Evolutionary conservation across 2,888 invertebrate species (phyloP).

Genomic region (Drosophila neutralis): DNA sequence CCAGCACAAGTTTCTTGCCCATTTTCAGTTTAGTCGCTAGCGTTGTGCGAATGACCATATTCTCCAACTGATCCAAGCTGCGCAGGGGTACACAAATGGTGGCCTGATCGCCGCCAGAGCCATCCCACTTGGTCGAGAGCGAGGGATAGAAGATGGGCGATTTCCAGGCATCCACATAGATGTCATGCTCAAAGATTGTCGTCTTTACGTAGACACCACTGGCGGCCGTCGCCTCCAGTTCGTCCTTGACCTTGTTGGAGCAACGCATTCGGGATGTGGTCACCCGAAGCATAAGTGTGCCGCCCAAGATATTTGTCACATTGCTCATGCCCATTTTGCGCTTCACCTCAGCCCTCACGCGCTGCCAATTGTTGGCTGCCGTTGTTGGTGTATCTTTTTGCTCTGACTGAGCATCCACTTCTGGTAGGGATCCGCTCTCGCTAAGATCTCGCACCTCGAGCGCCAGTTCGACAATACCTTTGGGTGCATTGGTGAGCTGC

Average conservation of each 20-base stretch:
- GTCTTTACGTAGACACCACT: constrained; percentile 91
- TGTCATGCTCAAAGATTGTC: constrained; percentile 89
- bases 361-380: constrained; percentile 70
- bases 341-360: constrained; percentile 82
- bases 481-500: constrained; percentile 79
- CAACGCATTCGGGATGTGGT: constrained; percentile 84
- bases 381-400: constrained; percentile 1
- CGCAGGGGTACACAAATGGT: constrained; percentile 80
- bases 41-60: constrained; percentile 81
- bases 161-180: constrained; percentile 88
- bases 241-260: constrained; percentile 84
- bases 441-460: constrained; percentile 82
- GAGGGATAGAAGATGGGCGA: constrained; percentile 90
- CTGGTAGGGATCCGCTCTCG: constrained; percentile 32
- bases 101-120: constrained; percentile 82
- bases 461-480: constrained; percentile 84
- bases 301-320: constrained; percentile 42
- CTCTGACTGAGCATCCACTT: constrained; percentile 6
- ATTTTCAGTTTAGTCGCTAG: constrained; percentile 84
- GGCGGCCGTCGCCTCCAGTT: constrained; percentile 83
- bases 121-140: constrained; percentile 90
- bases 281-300: constrained; percentile 73
- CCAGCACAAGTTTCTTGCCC: constrained; percentile 84
- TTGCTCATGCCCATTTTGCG: constrained; percentile 82
- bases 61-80: constrained; percentile 75